A percentile compares a stretch with the other conserved stretches of the same genome.
Conservation (phyloP, 2,888 invertebrate species). For the Chironomus riparius region DNA sequence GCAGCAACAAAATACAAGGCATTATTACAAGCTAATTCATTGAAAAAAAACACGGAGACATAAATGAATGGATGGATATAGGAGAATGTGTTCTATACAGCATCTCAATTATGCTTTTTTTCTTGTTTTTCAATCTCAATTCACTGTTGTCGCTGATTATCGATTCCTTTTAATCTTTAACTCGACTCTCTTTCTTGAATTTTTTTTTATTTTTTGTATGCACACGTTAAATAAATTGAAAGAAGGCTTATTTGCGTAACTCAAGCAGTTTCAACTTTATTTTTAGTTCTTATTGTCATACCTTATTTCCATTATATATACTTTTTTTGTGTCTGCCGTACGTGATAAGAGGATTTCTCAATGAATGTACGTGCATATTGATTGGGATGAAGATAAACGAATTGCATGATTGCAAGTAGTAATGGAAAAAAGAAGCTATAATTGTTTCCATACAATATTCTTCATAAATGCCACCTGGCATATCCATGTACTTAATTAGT, state of each 20-base stretch:
- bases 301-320: no score
- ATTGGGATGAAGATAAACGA: neutral
- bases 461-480: constrained; percentile 25
- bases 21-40: neutral
- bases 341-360: neutral
- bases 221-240: neutral
- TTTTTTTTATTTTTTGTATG: neutral
- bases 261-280: neutral
- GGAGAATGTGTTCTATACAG: neutral
- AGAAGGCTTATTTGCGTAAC: neutral
- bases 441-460: constrained; percentile 20
- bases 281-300: neutral
- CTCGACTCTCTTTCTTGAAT: neutral
- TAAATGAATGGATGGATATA: neutral
- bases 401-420: neutral
- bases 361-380: neutral
- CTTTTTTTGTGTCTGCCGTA: neutral
- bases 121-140: neutral
- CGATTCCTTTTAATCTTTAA: neutral
- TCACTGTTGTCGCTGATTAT: constrained; percentile 4
- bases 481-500: constrained; percentile 22
- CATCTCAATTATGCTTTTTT: neutral
- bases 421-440: neutral
- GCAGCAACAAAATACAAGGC: neutral
- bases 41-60: neutral